Conservation (phyloP, 2,888 invertebrate genomes). For the Erannis defoliaria region DNA sequence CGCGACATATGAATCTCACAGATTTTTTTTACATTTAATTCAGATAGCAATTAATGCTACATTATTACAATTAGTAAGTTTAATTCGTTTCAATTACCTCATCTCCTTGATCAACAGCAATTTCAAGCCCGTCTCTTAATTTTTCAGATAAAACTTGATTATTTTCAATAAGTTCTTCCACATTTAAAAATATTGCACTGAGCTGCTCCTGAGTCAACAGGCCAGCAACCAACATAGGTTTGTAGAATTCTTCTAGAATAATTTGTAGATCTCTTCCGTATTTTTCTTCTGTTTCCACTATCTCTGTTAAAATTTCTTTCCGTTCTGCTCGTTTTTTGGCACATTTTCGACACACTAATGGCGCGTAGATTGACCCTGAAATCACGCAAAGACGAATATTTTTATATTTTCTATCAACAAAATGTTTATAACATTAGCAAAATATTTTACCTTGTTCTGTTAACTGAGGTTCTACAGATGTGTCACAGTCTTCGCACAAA, state of each 20-base stretch:
- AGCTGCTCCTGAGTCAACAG: slow-evolving; percentile 96
- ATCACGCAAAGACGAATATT: not conserved
- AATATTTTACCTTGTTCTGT: slow-evolving; percentile 87
- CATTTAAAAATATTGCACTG: slow-evolving; percentile 96
- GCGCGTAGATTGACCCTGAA: slow-evolving; percentile 90
- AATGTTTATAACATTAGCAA: not conserved
- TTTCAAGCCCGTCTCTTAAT: slow-evolving; percentile 94
- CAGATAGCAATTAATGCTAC: no score
- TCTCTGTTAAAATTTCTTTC: slow-evolving; percentile 97
- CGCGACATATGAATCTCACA: no score
- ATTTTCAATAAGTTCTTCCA: slow-evolving; percentile 96
- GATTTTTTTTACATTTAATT: no score
- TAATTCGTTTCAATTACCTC: slow-evolving; percentile 72
- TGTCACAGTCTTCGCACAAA: slow-evolving; percentile 95
- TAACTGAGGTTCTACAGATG: slow-evolving; percentile 91
- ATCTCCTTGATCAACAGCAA: slow-evolving; percentile 92
- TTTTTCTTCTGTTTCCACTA: slow-evolving; percentile 98
- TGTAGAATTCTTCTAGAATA: slow-evolving; percentile 96
- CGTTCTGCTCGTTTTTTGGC: slow-evolving; percentile 95
- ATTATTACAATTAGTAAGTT: no score
- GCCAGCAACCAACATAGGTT: slow-evolving; percentile 97
- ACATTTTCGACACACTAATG: slow-evolving; percentile 95
- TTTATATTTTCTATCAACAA: not conserved
- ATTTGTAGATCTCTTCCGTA: slow-evolving; percentile 97
- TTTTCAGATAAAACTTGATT: slow-evolving; percentile 94